phyloP scores from a whole-genome alignment of 2,888 invertebrate species.

The Leptura quadrifasciata region DNA sequence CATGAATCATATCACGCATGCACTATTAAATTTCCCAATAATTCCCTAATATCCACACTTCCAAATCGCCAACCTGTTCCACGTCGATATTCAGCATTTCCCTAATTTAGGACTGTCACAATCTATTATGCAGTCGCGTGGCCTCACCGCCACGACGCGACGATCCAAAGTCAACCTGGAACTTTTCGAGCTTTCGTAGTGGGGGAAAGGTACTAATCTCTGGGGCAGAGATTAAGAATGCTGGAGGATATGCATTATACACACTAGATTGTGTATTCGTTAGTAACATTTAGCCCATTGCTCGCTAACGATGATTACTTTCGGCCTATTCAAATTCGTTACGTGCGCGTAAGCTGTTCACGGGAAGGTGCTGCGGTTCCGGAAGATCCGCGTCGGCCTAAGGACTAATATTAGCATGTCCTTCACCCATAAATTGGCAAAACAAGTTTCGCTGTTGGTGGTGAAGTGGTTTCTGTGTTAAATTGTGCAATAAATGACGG shows the following conservation, averaged over 20 bases:
- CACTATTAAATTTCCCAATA: background rate
- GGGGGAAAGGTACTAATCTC: conserved; percentile 33
- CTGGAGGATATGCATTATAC: conserved; percentile 31
- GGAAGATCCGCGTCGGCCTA: conserved; percentile 29
- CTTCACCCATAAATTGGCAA: conserved; percentile 50
- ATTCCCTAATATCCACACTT: background rate
- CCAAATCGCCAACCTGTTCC: background rate
- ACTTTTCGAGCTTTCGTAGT: conserved; percentile 16
- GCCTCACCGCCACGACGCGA: background rate
- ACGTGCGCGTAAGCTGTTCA: conserved; percentile 25
- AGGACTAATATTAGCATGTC: conserved; percentile 51
- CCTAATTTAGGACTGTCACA: background rate
- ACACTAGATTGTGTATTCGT: conserved; percentile 20
- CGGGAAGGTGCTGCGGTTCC: conserved; percentile 33
- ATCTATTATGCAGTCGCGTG: conserved; percentile 14
- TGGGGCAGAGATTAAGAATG: conserved; percentile 29
- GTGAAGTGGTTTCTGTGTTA: conserved; percentile 25
- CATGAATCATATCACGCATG: background rate
- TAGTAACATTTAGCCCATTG: conserved; percentile 23
- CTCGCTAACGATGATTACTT: conserved; percentile 29
- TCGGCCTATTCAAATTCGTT: conserved; percentile 23
- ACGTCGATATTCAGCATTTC: background rate
- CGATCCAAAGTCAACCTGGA: background rate
- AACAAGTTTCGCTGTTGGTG: conserved; percentile 47
- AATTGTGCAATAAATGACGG: conserved; percentile 19